phyloP scores from a whole-genome alignment of 2,797 vertebrate genomes.

The Acropternis orthonyx region DNA sequence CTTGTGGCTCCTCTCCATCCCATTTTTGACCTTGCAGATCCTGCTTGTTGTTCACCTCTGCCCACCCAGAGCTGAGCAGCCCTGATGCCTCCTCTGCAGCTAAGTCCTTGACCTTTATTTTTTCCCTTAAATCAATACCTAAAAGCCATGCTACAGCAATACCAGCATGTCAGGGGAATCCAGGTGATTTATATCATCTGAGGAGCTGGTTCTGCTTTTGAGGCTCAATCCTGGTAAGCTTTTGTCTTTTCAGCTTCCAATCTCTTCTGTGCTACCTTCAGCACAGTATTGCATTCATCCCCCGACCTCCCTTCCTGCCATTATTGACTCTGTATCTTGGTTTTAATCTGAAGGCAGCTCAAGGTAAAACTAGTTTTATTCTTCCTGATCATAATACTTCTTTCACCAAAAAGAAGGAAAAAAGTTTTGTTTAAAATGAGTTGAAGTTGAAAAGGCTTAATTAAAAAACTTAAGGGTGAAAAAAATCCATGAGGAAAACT shows the following conservation, averaged over 20 bases:
- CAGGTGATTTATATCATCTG: neutral
- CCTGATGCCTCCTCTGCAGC: neutral
- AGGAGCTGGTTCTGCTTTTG: conserved; percentile 1
- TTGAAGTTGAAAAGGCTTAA: conserved; percentile 9
- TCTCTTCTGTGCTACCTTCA: neutral
- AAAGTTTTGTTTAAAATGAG: neutral
- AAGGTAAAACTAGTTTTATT: neutral
- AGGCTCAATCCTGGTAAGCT: neutral
- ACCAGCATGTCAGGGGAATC: neutral
- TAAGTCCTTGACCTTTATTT: conserved; percentile 28
- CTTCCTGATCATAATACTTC: neutral
- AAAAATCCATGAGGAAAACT: neutral
- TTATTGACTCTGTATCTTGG: neutral
- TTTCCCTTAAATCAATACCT: conserved; percentile 28
- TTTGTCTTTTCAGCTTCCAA: neutral
- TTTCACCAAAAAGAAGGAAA: neutral
- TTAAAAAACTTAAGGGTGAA: neutral
- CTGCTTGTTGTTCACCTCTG: neutral
- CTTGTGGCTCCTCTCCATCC: neutral
- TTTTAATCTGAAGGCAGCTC: conserved; percentile 22
- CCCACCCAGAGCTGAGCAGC: neutral
- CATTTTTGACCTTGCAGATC: neutral
- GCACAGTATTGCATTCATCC: neutral
- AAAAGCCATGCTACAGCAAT: neutral
- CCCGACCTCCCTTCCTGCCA: neutral